These are phyloP conservation scores for Arion vulgaris DNA, from an alignment of 1,140 invertebrate species.

Conservation along the genomic window DNA sequence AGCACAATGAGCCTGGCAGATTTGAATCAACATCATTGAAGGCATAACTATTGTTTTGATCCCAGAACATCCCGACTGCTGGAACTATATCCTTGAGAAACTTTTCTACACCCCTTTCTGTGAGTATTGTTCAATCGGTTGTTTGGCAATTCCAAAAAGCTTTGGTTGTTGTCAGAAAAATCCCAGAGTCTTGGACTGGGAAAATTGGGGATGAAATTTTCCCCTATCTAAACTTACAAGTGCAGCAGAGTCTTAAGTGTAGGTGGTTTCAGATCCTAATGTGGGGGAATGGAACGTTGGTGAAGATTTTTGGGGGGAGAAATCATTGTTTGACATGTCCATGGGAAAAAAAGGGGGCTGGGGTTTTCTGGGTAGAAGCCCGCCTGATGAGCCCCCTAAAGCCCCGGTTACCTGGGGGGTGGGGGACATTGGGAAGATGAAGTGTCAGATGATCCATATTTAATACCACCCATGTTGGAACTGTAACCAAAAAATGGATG, in stretches of 20 bases:
- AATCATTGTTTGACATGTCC: not conserved
- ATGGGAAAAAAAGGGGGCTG: not conserved
- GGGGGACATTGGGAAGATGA: slow-evolving; percentile 24
- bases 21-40: not conserved
- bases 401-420: not conserved
- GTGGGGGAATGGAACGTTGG: slow-evolving; percentile 6
- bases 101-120: not conserved
- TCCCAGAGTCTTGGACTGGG: slow-evolving; percentile 12
- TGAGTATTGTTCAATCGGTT: slow-evolving; percentile 2
- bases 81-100: not conserved
- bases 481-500: slow-evolving; percentile 1
- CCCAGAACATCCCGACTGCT: not conserved
- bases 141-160: slow-evolving; percentile 9
- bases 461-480: not conserved
- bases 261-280: not conserved
- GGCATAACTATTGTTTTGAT: not conserved
- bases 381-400: not conserved
- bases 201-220: slow-evolving; percentile 1
- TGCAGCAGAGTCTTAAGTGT: not conserved
- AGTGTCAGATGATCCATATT: slow-evolving; percentile 1
- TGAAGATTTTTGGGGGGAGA: slow-evolving; percentile 8
- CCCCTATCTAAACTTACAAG: not conserved
- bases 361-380: not conserved
- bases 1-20: not conserved
- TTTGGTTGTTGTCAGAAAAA: slow-evolving; percentile 20